A percentile compares a stretch with the other conserved stretches of the same genome.
These are phyloP conservation scores for Ochropacha duplaris DNA, from an alignment of 2,888 invertebrate species.

Conservation along the genomic window DNA sequence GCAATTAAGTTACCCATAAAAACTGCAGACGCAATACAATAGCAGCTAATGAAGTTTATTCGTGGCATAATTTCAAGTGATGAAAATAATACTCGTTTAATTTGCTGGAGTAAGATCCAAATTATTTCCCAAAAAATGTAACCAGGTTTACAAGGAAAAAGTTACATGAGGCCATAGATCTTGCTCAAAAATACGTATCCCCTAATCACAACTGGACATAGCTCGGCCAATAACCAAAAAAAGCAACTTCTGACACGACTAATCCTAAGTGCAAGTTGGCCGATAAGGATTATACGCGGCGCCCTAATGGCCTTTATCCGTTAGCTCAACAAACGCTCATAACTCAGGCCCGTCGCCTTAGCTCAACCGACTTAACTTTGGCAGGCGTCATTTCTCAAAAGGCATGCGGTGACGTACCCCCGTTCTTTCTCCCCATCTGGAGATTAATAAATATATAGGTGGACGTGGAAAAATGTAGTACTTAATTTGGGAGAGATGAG, in stretches of 20 bases:
- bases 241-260: constrained; percentile 79
- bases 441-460: constrained; percentile 79
- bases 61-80: constrained; percentile 25
- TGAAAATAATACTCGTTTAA: constrained; percentile 32
- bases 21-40: constrained; percentile 27
- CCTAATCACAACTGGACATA: constrained; percentile 75
- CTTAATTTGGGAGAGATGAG: constrained; percentile 75
- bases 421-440: constrained; percentile 34
- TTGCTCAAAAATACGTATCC: constrained; percentile 39
- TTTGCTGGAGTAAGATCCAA: constrained; percentile 28
- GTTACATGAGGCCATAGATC: constrained; percentile 17
- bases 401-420: constrained; percentile 75
- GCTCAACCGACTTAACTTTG: constrained; percentile 82
- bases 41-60: constrained; percentile 32
- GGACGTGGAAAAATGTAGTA: constrained; percentile 79
- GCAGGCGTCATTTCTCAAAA: constrained; percentile 83
- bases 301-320: constrained; percentile 81
- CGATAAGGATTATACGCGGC: constrained; percentile 79
- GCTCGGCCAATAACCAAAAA: constrained; percentile 73
- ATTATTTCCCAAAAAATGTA: constrained; percentile 24
- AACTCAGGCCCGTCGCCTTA: constrained; percentile 77
- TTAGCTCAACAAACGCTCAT: constrained; percentile 79
- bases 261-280: constrained; percentile 82
- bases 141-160: constrained; percentile 17
- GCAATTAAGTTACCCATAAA: constrained; percentile 6